These are phyloP conservation scores for Eudemis profundana DNA, from an alignment of 2,888 invertebrate genomes.

Conservation along the genomic window DNA sequence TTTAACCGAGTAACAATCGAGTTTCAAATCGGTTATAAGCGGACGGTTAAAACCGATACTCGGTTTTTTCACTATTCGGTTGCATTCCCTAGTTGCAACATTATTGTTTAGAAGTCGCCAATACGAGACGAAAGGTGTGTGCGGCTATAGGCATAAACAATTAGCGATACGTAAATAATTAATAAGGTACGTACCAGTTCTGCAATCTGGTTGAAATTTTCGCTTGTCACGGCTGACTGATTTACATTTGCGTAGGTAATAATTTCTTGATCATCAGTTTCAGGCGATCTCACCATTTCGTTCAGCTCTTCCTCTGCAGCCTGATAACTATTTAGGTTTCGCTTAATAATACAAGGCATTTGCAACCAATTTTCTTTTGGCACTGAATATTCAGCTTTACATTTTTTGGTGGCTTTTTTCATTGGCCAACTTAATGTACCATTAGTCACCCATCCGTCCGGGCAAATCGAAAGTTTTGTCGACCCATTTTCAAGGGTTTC, in stretches of 20 bases:
- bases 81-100: no score
- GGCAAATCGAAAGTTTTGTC: slow-evolving; percentile 21
- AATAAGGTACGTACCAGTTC: neutral
- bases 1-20: no score
- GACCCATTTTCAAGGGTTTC: slow-evolving; percentile 21
- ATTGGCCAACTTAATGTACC: slow-evolving; percentile 7
- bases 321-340: slow-evolving; percentile 21
- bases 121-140: no score
- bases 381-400: neutral
- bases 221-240: slow-evolving; percentile 3
- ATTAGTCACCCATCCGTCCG: slow-evolving; percentile 20
- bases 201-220: slow-evolving; percentile 11
- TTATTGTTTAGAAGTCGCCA: no score
- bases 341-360: slow-evolving; percentile 26
- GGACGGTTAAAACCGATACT: no score
- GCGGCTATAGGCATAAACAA: no score
- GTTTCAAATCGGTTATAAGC: no score
- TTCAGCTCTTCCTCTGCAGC: slow-evolving; percentile 21
- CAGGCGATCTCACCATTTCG: slow-evolving; percentile 14
- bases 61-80: no score
- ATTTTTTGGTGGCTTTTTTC: slow-evolving; percentile 2
- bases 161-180: no score
- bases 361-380: slow-evolving; percentile 16
- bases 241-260: slow-evolving; percentile 10
- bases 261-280: slow-evolving; percentile 9